Evolutionary conservation across 2,113 vertebrate genomes (phyloP).

Genomic region (Sceloporus tristichus): DNA sequence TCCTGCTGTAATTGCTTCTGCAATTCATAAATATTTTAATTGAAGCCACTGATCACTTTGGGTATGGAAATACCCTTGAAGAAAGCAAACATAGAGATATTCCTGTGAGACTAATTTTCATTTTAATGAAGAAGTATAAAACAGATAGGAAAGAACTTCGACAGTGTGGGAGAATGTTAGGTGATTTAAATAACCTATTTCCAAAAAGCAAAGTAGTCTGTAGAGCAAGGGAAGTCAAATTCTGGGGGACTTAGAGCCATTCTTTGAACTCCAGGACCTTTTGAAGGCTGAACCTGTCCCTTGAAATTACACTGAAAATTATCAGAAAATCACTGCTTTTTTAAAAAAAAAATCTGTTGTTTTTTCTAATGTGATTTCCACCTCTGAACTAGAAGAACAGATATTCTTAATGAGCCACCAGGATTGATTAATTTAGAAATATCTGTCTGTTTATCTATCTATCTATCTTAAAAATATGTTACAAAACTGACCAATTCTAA

Average conservation of each 20-base stretch:
- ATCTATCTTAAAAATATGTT: too few species aligned
- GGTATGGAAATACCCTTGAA: background rate
- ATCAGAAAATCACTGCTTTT: too few species aligned
- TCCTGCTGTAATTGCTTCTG: background rate
- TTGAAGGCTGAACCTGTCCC: too few species aligned
- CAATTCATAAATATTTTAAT: slow-evolving; percentile 8
- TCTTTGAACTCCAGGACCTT: too few species aligned
- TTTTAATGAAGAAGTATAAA: background rate
- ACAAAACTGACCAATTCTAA: too few species aligned
- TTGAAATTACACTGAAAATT: too few species aligned
- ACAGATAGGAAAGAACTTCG: background rate
- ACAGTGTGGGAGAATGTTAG: background rate
- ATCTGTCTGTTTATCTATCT: too few species aligned
- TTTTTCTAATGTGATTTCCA: too few species aligned
- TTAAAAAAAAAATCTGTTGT: too few species aligned
- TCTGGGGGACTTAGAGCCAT: too few species aligned
- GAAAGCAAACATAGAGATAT: background rate
- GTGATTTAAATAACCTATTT: background rate
- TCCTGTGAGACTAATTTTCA: background rate
- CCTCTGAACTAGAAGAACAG: background rate
- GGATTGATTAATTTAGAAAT: too few species aligned
- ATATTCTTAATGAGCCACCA: background rate
- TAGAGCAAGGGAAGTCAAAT: too few species aligned
- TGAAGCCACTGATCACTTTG: slow-evolving; percentile 7
- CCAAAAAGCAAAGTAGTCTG: background rate